Conservation (phyloP, 2,113 vertebrate genomes). For the Pomatorhinus ruficollis region DNA sequence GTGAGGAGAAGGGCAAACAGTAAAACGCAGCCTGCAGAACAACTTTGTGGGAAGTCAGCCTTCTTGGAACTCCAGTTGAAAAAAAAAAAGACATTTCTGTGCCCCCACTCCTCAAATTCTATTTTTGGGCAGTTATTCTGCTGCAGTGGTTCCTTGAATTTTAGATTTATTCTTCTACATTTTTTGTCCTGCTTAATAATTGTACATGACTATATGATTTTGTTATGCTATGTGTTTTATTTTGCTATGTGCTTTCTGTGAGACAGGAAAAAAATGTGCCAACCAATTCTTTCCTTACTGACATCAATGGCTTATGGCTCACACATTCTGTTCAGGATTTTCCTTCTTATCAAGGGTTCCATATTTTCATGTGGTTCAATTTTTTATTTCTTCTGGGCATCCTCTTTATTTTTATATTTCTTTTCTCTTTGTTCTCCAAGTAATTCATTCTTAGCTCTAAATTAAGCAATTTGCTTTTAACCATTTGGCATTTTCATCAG, state of each 20-base stretch:
- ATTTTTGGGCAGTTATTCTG: background rate
- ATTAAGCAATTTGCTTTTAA: slow-evolving; percentile 39
- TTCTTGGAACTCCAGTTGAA: background rate
- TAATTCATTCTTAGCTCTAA: slow-evolving; percentile 6
- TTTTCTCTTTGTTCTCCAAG: slow-evolving; percentile 23
- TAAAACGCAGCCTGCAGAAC: background rate
- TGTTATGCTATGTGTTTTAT: background rate
- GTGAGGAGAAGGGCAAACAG: background rate
- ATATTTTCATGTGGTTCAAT: background rate
- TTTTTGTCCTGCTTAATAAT: background rate
- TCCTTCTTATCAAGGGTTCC: background rate
- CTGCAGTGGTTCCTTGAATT: background rate
- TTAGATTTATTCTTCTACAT: background rate
- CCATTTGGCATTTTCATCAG: slow-evolving; percentile 13
- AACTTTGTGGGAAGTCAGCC: background rate
- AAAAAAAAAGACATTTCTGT: background rate
- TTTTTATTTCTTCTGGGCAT: slow-evolving; percentile 32
- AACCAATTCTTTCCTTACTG: background rate
- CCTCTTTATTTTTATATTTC: slow-evolving; percentile 21
- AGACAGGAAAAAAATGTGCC: background rate
- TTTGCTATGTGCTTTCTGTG: background rate
- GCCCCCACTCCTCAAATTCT: background rate
- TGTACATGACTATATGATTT: background rate
- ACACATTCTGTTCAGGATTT: background rate
- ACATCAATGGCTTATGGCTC: background rate